phyloP scores from a whole-genome alignment of 2,888 invertebrate genomes.

The Eutolmus rufibarbis region DNA sequence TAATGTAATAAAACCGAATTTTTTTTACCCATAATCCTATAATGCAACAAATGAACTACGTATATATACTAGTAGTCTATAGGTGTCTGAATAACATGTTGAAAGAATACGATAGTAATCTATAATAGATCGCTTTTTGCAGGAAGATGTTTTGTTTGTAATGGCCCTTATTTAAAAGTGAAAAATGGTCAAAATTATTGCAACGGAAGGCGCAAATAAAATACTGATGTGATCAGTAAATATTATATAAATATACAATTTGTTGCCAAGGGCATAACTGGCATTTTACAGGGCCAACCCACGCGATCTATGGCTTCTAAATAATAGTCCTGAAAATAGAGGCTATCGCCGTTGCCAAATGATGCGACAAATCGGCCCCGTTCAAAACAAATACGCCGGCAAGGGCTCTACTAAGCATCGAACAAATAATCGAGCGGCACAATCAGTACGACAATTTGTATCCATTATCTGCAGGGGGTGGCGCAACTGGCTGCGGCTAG shows the following conservation, averaged over 20 bases:
- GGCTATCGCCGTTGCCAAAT: not conserved
- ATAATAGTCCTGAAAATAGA: not conserved
- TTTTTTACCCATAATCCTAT: no score
- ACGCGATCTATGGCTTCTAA: not conserved
- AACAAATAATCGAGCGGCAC: slow-evolving; percentile 11
- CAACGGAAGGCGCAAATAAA: no score
- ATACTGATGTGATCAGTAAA: no score
- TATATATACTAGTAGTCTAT: no score
- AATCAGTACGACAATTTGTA: slow-evolving; percentile 34
- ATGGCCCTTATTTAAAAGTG: no score
- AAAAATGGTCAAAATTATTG: no score
- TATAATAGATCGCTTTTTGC: no score
- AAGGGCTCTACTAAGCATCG: not conserved
- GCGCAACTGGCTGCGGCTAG: slow-evolving; percentile 16
- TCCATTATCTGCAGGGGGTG: not conserved
- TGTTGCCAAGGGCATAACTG: not conserved
- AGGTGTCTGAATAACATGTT: no score
- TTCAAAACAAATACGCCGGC: not conserved
- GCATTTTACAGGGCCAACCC: not conserved
- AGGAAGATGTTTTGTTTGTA: no score
- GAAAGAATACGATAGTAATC: no score
- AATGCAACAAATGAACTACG: no score
- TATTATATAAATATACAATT: not conserved
- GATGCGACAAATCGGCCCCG: not conserved
- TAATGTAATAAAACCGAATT: no score